Base-by-base conservation (phyloP, 2,113 vertebrate genomes). In the zebrafish (Danio rerio) region DNA sequence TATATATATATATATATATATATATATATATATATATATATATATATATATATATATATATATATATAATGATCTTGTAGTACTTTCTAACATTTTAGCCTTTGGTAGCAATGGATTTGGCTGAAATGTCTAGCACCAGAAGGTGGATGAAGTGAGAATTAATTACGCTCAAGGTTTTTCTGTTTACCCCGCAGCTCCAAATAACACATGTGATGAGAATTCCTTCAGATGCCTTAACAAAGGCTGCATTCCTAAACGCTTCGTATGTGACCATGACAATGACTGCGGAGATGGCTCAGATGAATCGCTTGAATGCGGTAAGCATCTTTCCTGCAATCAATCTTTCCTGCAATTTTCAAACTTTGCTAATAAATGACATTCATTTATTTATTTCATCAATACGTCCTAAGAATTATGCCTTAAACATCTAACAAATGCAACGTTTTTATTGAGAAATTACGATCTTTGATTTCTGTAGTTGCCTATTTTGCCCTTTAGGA, bases 241-340 rank as follows among this genome's bases (percentile, higher is more conserved):
- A 89, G 93, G 94, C 3, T 99, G 98, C 92, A 95, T 99, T 89
- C 95, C 97, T 55, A 96, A 95, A 62, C 93, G 95, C 18, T 99
- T 98, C 81, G 94, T 99, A 4, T 99, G 98, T 80, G 98, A 99
- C 87, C 96, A 96, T 12, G 98, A 99, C 71, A 94, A 99, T 1
- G 98, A 99, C 91, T 99, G 98, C 75, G 96, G 96, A 47, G 98
- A 99, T 78, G 96, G 96, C 61, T 98, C 97, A 1, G 98, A 99
- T 90, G 98, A 99, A 91, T 94, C 95, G 5, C 85, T 94, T 52
- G 96, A 97, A 92, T 99, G 98, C 92, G 96, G 98, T 93, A 90
- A 95, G 95, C 58, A 15, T 56, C 47, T 59, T 31, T 31, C 31
- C 31, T 31, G 31, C 31, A 31, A 31, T 31, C 31, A 31, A 31